phyloP scores from a whole-genome alignment of 2,113 vertebrate genomes.

The Microtus oregoni region DNA sequence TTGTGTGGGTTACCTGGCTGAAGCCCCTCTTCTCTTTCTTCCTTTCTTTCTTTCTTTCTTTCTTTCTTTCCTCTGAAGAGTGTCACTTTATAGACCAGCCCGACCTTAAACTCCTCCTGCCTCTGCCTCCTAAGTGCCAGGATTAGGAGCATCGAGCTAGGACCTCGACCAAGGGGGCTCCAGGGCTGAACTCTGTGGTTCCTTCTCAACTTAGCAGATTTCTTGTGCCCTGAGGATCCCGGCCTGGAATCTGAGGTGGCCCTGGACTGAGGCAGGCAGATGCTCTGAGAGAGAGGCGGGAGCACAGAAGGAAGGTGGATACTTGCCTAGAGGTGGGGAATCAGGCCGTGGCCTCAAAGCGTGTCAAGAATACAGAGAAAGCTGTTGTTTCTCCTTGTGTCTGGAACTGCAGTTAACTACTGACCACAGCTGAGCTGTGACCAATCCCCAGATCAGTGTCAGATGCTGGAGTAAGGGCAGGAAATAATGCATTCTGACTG shows the following conservation, averaged over 20 bases:
- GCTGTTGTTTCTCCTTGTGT: not conserved
- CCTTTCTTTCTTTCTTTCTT: too few species aligned
- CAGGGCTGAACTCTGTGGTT: not conserved
- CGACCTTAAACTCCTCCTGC: not conserved
- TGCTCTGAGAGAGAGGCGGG: not conserved
- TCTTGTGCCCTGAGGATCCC: not conserved
- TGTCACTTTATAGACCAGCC: not conserved
- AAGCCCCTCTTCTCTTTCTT: not conserved
- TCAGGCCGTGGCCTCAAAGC: not conserved
- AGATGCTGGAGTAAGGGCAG: slow-evolving; percentile 3
- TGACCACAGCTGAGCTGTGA: slow-evolving; percentile 32
- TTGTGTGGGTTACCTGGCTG: not conserved
- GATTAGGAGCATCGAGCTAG: not conserved
- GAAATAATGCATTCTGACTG: not conserved
- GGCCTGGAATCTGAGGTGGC: not conserved
- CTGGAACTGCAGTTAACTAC: slow-evolving; percentile 10
- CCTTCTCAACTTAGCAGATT: not conserved
- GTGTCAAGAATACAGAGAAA: slow-evolving; percentile 50
- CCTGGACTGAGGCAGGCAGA: not conserved
- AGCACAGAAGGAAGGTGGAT: not conserved
- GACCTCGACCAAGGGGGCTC: not conserved
- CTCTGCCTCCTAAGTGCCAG: not conserved
- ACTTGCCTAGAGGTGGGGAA: not conserved
- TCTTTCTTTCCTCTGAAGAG: not conserved
- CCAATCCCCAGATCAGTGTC: slow-evolving; percentile 34